Percentiles rank a stretch among this genome's conserved stretches.
Evolutionary conservation across 2,888 invertebrate species (phyloP).

Genomic region (Spatulosminthurus flaviceps): DNA sequence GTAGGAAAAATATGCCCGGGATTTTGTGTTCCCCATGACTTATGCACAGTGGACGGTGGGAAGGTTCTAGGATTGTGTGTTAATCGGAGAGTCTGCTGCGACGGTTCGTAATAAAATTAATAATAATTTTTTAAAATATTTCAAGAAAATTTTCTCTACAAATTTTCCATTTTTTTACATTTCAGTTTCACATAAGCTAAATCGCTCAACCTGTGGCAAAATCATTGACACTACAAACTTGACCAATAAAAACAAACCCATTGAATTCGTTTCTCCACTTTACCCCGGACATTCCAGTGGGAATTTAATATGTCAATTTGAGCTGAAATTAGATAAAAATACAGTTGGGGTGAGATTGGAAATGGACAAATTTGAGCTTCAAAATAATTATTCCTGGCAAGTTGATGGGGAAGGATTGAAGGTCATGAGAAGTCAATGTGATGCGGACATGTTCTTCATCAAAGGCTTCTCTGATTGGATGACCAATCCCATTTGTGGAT

Average conservation of each 20-base stretch:
- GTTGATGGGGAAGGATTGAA: neutral
- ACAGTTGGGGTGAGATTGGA: slow-evolving; percentile 40
- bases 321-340: slow-evolving; percentile 16
- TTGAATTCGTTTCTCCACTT: slow-evolving; percentile 40
- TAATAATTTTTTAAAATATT: too few relatives aligned
- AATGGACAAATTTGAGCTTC: slow-evolving; percentile 40
- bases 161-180: neutral
- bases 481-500: slow-evolving; percentile 41
- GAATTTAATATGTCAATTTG: slow-evolving; percentile 44
- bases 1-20: slow-evolving; percentile 46
- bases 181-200: slow-evolving; percentile 2
- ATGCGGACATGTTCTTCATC: slow-evolving; percentile 49
- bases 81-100: slow-evolving; percentile 45
- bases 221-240: too few relatives aligned
- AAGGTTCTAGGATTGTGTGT: slow-evolving; percentile 46
- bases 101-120: too few relatives aligned
- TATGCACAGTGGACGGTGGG: slow-evolving; percentile 39
- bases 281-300: slow-evolving; percentile 38
- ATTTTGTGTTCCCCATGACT: slow-evolving; percentile 41
- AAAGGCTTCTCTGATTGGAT: slow-evolving; percentile 50
- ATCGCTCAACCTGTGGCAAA: neutral
- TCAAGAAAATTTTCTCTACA: too few relatives aligned
- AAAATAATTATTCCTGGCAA: neutral
- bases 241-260: neutral
- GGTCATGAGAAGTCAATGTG: too few relatives aligned